A percentile compares a stretch with the other conserved stretches of the same genome.
These are phyloP conservation scores for Mellilla xanthometata DNA, from an alignment of 2,888 invertebrate genomes.

Conservation along the genomic window DNA sequence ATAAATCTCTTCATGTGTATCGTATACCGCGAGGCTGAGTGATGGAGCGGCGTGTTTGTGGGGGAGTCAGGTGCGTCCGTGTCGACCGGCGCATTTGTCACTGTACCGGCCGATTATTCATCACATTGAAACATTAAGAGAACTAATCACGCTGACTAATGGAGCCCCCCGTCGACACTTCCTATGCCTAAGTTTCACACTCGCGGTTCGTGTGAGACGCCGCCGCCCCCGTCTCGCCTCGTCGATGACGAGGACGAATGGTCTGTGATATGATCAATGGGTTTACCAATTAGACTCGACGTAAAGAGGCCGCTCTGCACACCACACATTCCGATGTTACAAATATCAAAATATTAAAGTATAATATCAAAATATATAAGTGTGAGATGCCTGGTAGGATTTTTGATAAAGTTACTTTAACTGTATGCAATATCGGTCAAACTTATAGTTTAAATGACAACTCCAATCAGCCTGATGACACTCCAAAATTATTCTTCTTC, in stretches of 20 bases:
- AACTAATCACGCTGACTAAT: slow-evolving; percentile 82
- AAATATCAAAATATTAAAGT: no score
- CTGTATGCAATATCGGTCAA: no score
- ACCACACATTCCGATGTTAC: slow-evolving; percentile 3
- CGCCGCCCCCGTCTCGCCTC: slow-evolving; percentile 40
- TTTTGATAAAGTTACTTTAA: no score
- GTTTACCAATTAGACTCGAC: slow-evolving; percentile 41
- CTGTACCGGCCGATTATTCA: slow-evolving; percentile 79
- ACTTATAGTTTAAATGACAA: no score
- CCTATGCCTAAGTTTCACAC: slow-evolving; percentile 77
- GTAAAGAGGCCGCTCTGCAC: slow-evolving; percentile 20
- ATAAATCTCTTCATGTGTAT: slow-evolving; percentile 78
- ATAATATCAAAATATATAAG: no score
- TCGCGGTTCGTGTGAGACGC: slow-evolving; percentile 51
- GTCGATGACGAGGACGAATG: slow-evolving; percentile 63
- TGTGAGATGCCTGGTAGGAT: slow-evolving; percentile 5
- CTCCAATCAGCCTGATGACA: no score
- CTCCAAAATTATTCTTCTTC: no score
- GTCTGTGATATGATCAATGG: slow-evolving; percentile 49
- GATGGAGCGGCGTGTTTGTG: slow-evolving; percentile 70
- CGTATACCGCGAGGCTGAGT: slow-evolving; percentile 66
- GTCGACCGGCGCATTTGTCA: slow-evolving; percentile 74
- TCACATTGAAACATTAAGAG: slow-evolving; percentile 81
- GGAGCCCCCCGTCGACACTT: slow-evolving; percentile 80
- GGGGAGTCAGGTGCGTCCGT: slow-evolving; percentile 73